phyloP scores from a whole-genome alignment of 2,888 invertebrate genomes.

The Erannis defoliaria region DNA sequence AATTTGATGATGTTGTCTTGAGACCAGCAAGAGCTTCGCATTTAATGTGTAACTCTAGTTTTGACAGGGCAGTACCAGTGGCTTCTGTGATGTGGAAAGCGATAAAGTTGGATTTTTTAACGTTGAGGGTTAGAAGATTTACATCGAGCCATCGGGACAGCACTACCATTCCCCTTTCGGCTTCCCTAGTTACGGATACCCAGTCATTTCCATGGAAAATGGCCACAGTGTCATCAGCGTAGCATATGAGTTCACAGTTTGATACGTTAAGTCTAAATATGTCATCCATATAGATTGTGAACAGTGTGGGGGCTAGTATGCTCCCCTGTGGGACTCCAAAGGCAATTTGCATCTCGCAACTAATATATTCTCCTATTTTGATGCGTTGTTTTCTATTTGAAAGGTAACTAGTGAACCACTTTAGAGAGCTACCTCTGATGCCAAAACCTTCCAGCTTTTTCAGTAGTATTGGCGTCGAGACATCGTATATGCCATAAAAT shows the following conservation, averaged over 20 bases:
- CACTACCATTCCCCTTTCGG: too few species aligned
- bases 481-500: too few species aligned
- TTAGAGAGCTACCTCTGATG: background rate
- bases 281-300: background rate
- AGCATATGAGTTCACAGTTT: background rate
- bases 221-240: background rate
- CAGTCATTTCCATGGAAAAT: background rate
- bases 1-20: too few species aligned
- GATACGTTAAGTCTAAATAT: background rate
- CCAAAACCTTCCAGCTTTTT: background rate
- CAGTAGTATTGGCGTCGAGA: background rate
- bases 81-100: too few species aligned
- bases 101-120: too few species aligned
- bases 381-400: background rate
- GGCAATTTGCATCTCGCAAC: background rate
- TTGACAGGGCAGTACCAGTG: too few species aligned
- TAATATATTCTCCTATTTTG: background rate
- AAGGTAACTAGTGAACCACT: background rate
- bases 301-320: background rate
- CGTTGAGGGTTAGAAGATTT: too few species aligned
- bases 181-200: background rate
- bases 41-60: too few species aligned
- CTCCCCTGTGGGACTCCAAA: background rate
- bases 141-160: too few species aligned
- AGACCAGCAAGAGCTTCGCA: too few species aligned